Base-by-base conservation (phyloP, 2,888 invertebrate species). In the Vandiemenella viatica region DNA sequence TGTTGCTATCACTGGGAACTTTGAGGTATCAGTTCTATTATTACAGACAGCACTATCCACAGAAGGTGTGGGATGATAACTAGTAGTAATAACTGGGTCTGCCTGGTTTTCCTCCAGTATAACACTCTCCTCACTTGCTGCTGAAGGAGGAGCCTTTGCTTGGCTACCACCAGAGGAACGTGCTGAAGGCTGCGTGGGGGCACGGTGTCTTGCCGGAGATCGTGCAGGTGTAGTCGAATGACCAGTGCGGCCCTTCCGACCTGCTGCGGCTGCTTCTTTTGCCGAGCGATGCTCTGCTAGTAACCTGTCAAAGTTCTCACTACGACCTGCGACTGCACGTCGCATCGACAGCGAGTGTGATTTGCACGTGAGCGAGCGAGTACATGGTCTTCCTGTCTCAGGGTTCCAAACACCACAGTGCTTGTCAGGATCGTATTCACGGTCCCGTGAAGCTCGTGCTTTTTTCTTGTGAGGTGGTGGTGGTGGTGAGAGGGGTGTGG, bases 381-480 rank as follows among this genome's bases (percentile, higher is more conserved):
- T 84, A 64, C 88, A 88, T 0, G 83, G 83, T 58, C 79, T 79
- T 4, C 72, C 71, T 53, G 74, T 77, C 55, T 80, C 82, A 13
- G 16, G 40, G 26, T 62, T 77, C 57, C 76, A 67, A 15, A 87
- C 87, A 2, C 88, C 89, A 64, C 88, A 88, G 62, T 88, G 88
- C 56, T 81, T 77, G 62, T 88, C 81, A 16, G 87, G 80, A 65
- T 88, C 83, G 66, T 83, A 88, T 62, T 84, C 82, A 52, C 83
- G 71, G 54, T 73, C 69, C n/a, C 32, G 32, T 32, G 10, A 4
- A 54, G 54, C 17, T 56, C 55, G 41, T 59, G 58, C 19, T 56
- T 54, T 37, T 56, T 56, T 46, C 56, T 57, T 45, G 15, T 13
- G 5, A 16, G 23, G 16, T 16, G 15, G 10, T 2, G 13, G 3